Evolutionary conservation across 2,888 invertebrate species (phyloP), one percentile per base, ranked within the genome.

Genomic region (Drosophila mulleri): DNA sequence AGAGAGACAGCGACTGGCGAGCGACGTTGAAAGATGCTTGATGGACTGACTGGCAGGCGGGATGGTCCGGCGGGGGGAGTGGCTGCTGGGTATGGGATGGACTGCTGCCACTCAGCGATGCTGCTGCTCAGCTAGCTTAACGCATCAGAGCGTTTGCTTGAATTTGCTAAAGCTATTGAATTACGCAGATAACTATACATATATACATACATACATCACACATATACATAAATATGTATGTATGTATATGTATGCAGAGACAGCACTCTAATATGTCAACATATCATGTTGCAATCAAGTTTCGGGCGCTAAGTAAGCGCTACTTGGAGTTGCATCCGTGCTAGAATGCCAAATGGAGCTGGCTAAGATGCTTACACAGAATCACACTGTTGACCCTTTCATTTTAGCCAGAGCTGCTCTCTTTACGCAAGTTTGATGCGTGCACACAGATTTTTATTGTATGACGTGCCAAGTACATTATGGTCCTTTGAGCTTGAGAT

Each of bases 361-460:
- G 50, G 14, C 65, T 32, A 56, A 72, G 59, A 67, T 61, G 57
- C 70, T 68, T 62, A 64, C 71, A 80, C 58, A 68, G 65, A 76
- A 63, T 77, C 74, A 67, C 62, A 80, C 67, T 79, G 70, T 81
- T 80, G 75, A 80, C 82, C 84, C 72, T 73, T 87, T 87, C 76
- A 84, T 67, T 74, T 78, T 63, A 65, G 44, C 60, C 64, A 18
- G 47, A 67, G 63, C 58, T 61, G 41, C 67, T 54, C 69, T 76
- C 69, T 75, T 70, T 62, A 52, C 66, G 73, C 61, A 60, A 72
- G 74, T 77, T 71, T 75, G 64, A 73, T 84, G 62, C 67, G 61
- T 78, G 69, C 75, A 67, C 76, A 76, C 70, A 75, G 84, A 83
- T 83, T 81, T 83, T 81, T 80, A 72, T 60, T 70, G 69, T 47